phyloP scores from a whole-genome alignment of 2,797 vertebrate species.

The Melanogrammus aeglefinus region DNA sequence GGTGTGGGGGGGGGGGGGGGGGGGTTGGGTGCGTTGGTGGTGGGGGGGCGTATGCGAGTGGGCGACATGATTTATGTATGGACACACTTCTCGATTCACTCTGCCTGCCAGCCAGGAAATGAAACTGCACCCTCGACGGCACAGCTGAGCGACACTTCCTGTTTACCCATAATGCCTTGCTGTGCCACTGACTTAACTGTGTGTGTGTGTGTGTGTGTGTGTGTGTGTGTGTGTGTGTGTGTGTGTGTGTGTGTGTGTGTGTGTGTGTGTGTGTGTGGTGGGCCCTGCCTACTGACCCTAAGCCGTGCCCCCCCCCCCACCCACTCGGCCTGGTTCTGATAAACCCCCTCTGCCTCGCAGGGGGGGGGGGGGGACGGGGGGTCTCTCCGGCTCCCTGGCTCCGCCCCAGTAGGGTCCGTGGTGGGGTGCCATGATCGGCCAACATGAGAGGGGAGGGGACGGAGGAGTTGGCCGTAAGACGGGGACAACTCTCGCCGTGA shows the following conservation, averaged over 20 bases:
- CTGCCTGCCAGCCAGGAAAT: slow-evolving; percentile 35
- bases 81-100: slow-evolving; percentile 22
- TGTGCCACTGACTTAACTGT: slow-evolving; percentile 34
- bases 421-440: slow-evolving; percentile 58
- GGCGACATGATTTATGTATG: slow-evolving; percentile 26
- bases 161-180: slow-evolving; percentile 50
- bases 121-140: slow-evolving; percentile 18
- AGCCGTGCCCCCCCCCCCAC: slow-evolving; percentile 42
- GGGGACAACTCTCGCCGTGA: slow-evolving; percentile 58
- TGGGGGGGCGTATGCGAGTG: neutral
- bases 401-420: slow-evolving; percentile 46
- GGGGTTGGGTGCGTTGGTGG: neutral
- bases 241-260: no score
- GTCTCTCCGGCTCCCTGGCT: slow-evolving; percentile 9
- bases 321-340: slow-evolving; percentile 59
- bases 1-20: neutral
- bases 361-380: slow-evolving; percentile 47
- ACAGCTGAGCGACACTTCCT: slow-evolving; percentile 44
- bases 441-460: slow-evolving; percentile 60
- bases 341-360: slow-evolving; percentile 53
- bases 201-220: no score
- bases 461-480: slow-evolving; percentile 67
- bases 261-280: no score
- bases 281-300: slow-evolving; percentile 40
- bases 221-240: no score